These are phyloP conservation scores for Plagodis pulveraria DNA, from an alignment of 2,888 invertebrate genomes.

Conservation along the genomic window DNA sequence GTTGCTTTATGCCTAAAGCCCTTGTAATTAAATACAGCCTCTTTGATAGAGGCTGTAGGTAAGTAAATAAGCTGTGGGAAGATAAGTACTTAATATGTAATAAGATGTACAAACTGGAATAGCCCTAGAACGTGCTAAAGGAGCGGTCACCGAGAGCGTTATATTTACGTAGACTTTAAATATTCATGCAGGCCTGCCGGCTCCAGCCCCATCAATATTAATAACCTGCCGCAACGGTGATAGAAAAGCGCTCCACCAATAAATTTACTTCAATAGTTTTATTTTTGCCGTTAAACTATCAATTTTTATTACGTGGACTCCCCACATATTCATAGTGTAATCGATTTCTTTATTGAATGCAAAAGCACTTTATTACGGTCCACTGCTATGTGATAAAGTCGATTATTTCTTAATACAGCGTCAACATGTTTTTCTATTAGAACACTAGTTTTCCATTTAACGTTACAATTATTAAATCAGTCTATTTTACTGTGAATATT, in stretches of 20 bases:
- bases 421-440: no score
- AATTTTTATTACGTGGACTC: conserved; percentile 30
- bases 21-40: no score
- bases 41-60: no score
- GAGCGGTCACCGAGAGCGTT: conserved; percentile 54
- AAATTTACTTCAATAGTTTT: conserved; percentile 43
- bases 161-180: conserved; percentile 61
- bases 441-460: no score
- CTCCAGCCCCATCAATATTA: conserved; percentile 68
- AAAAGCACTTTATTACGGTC: conserved; percentile 7
- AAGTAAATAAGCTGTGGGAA: no score
- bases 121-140: conserved; percentile 43
- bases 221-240: conserved; percentile 55
- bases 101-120: neutral
- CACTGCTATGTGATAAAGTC: conserved; percentile 3
- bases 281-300: conserved; percentile 35
- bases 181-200: conserved; percentile 65
- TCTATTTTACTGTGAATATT: no score
- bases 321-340: conserved; percentile 27
- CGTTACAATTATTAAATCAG: no score
- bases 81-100: no score
- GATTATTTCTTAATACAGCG: neutral
- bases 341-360: conserved; percentile 16
- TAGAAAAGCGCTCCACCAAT: conserved; percentile 61
- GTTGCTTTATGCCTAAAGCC: no score